Percentiles rank a stretch among this genome's conserved stretches.
Conservation (phyloP, 2,113 vertebrate genomes). For the Nothoprocta pentlandii region DNA sequence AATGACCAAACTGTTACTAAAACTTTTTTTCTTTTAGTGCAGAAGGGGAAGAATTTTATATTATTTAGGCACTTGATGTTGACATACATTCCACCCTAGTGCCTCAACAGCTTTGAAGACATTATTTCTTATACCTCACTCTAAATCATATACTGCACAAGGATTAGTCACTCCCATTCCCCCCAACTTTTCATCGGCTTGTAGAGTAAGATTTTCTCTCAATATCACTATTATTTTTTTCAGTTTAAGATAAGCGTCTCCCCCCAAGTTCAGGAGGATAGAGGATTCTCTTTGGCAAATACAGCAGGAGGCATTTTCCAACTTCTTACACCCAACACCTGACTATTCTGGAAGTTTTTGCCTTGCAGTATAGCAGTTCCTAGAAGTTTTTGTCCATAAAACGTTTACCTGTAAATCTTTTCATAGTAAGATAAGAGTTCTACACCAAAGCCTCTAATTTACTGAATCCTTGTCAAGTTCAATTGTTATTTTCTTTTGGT, state of each 20-base stretch:
- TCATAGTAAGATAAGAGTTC: conserved; percentile 39
- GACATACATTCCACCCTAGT: conserved; percentile 59
- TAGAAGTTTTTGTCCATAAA: conserved; percentile 63
- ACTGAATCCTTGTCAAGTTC: conserved; percentile 33
- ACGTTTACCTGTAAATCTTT: conserved; percentile 67
- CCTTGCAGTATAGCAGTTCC: conserved; percentile 61
- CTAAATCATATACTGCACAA: conserved; percentile 9
- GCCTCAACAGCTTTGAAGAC: conserved; percentile 29
- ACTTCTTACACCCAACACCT: conserved; percentile 44
- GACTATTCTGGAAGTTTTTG: conserved; percentile 27
- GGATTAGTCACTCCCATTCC: not conserved
- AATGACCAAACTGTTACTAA: not conserved
- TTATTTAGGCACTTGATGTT: conserved; percentile 67
- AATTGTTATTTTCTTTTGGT: conserved; percentile 72
- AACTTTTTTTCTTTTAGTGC: not conserved
- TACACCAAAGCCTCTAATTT: conserved; percentile 57
- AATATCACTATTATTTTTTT: not conserved
- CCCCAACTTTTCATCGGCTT: not conserved
- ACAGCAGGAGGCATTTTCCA: conserved; percentile 40
- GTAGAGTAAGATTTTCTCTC: not conserved
- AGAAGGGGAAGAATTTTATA: not conserved
- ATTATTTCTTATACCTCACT: not conserved
- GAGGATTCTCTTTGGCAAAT: conserved; percentile 67
- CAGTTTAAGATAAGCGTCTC: not conserved
- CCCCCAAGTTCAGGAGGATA: conserved; percentile 9